A percentile compares a stretch with the other conserved stretches of the same genome.
phyloP scores from a whole-genome alignment of 1,140 invertebrate genomes.

The Cephus cinctus region DNA sequence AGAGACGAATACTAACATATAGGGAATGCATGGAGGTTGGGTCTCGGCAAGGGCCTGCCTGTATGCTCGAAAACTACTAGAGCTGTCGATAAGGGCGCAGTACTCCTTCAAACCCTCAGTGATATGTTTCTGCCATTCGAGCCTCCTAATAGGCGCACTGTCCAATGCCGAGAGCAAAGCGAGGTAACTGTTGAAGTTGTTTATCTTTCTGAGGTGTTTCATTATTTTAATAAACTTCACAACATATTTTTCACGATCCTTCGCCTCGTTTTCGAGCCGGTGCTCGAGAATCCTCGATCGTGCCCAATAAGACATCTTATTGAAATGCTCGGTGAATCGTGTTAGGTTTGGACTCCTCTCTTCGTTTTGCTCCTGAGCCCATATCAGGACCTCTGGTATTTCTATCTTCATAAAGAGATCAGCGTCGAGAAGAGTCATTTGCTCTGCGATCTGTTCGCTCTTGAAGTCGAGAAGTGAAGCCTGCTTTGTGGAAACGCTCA shows the following conservation, averaged over 20 bases:
- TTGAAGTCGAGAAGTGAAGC: constrained; percentile 88
- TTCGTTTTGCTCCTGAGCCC: constrained; percentile 96
- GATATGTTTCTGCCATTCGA: constrained; percentile 94
- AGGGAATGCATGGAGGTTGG: constrained; percentile 96
- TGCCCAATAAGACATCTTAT: constrained; percentile 98
- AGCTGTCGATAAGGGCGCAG: constrained; percentile 93
- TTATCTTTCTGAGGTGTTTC: constrained; percentile 94
- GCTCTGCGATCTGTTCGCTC: constrained; percentile 89
- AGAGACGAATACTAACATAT: constrained; percentile 75
- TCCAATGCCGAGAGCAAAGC: constrained; percentile 94
- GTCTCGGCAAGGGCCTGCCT: constrained; percentile 91
- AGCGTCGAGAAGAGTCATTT: constrained; percentile 97
- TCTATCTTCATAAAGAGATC: constrained; percentile 96
- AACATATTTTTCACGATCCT: constrained; percentile 94
- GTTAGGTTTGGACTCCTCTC: constrained; percentile 95
- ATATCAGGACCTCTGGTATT: constrained; percentile 94
- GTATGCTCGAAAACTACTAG: constrained; percentile 93
- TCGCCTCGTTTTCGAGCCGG: constrained; percentile 78
- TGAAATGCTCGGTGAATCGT: constrained; percentile 98
- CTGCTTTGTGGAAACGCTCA: constrained; percentile 60
- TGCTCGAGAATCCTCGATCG: constrained; percentile 61
- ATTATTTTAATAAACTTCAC: constrained; percentile 98
- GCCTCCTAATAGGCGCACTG: constrained; percentile 89
- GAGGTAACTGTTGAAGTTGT: constrained; percentile 98
- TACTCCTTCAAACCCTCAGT: constrained; percentile 92